A percentile compares a stretch with the other conserved stretches of the same genome.
phyloP scores from a whole-genome alignment of 1,140 invertebrate genomes.

The Bombus cullumanus region DNA sequence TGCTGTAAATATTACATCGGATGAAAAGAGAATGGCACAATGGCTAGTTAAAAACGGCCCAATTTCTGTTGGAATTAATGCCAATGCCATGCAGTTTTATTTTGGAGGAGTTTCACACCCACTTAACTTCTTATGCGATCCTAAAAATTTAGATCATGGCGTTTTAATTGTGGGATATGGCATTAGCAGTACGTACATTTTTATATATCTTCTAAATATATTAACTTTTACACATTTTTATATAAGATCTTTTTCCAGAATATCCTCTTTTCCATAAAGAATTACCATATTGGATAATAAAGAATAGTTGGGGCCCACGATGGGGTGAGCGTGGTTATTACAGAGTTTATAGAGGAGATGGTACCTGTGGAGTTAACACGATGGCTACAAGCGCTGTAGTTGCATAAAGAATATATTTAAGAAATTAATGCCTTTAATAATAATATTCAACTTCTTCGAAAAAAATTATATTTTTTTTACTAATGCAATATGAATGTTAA shows the following conservation, averaged over 20 bases:
- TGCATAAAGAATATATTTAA: conserved; percentile 74
- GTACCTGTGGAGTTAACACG: conserved; percentile 96
- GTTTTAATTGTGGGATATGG: conserved; percentile 97
- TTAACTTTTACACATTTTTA: conserved; percentile 27
- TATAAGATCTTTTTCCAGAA: conserved; percentile 83
- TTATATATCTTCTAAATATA: neutral
- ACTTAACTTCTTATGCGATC: conserved; percentile 93
- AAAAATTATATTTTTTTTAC: conserved; percentile 54
- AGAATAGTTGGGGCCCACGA: conserved; percentile 94
- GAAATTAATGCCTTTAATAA: conserved; percentile 40
- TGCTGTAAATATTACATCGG: conserved; percentile 93
- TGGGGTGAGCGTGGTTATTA: conserved; percentile 98
- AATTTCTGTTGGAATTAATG: conserved; percentile 98
- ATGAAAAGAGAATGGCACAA: conserved; percentile 96
- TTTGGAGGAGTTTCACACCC: conserved; percentile 98
- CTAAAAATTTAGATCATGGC: conserved; percentile 92
- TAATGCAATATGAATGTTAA: conserved; percentile 44
- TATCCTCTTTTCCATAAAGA: conserved; percentile 92
- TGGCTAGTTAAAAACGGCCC: conserved; percentile 97
- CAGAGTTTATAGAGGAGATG: conserved; percentile 95
- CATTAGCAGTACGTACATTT: conserved; percentile 85
- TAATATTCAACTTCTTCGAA: conserved; percentile 46
- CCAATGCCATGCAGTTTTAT: conserved; percentile 99
- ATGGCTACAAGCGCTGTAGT: conserved; percentile 95
- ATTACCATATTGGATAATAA: conserved; percentile 95